Evolutionary conservation across 2,113 vertebrate species (phyloP), one percentile per base, ranked within the genome.

Genomic region (Circaetus cinerascens): DNA sequence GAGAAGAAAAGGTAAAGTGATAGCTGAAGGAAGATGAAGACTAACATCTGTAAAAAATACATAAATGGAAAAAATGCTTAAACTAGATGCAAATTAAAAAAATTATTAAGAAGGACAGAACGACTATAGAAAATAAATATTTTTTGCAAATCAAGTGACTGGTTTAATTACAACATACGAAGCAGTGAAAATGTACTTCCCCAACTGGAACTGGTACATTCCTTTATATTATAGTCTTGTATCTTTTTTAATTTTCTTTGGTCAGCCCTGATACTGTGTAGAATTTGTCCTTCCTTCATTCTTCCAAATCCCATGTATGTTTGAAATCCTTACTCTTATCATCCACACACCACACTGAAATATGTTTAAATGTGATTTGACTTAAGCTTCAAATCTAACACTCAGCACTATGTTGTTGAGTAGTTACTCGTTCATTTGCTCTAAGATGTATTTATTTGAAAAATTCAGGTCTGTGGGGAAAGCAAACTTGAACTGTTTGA

Each of bases 401-500:
- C 69, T 94, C 81, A 96, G 51, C 80, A 85, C 10, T 67, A 73
- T 80, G 48, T 77, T 93, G 73, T 84, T 93, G 84, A 96, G 80
- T 50, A 93, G 40, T 75, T 86, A 56, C 51, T 94, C 88, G 56
- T 41, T 97, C 78, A 87, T 96, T 96, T 89, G 10, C 91, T 97
- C 50, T 87, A 77, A 94, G n/a, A 88, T 64, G 91, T 51, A 94
- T 83, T 97, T 97, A 95, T 94, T 92, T 96, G 76, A 97, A 96
- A 92, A 96, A 94, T 85, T 95, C 43, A 77, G 30, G 53, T 91
- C 50, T 82, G 43, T 84, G 19, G 60, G 67, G 86, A 88, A 92
- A 81, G 74, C 90, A 96, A 95, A 90, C 91, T 83, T 97, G 92
- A 97, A 97, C 79, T 82, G 45, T 96, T 97, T 95, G 97, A 88